Conservation (phyloP, 2,113 vertebrate species). For the Grammomys dolichurus region DNA sequence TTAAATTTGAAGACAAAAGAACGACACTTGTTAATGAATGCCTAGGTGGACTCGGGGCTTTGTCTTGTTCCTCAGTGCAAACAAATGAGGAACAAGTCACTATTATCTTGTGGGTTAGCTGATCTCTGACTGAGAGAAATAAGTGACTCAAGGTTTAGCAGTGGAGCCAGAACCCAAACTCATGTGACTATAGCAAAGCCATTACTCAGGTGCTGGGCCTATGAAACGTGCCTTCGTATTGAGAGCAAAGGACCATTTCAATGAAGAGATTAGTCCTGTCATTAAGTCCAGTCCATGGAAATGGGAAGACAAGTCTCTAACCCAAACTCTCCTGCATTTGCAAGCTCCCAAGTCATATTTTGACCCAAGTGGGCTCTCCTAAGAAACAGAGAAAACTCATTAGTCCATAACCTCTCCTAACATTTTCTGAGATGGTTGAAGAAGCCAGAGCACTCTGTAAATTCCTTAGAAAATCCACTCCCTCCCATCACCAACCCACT, state of each 20-base stretch:
- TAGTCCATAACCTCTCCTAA: not conserved
- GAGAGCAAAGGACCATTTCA: not conserved
- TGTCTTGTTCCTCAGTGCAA: not conserved
- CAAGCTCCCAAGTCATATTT: not conserved
- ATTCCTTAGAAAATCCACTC: conserved; percentile 8
- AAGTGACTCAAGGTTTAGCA: not conserved
- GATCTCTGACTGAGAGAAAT: not conserved
- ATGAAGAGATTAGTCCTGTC: not conserved
- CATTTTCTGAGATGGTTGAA: not conserved
- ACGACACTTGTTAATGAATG: not conserved
- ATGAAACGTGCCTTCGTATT: not conserved
- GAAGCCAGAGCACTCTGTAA: not conserved
- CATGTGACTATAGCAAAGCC: not conserved
- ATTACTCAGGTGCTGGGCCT: not conserved
- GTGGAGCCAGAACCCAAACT: not conserved
- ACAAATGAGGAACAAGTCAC: not conserved
- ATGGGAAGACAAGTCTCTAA: not conserved
- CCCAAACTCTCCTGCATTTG: not conserved
- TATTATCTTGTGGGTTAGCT: not conserved
- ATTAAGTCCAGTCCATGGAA: not conserved
- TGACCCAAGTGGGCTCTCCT: not conserved
- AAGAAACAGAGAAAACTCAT: not conserved
- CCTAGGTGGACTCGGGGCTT: not conserved
- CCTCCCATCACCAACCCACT: not conserved
- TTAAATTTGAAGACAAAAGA: not conserved